These are phyloP conservation scores for Tetranychus urticae DNA, from an alignment of 1,140 invertebrate species.

Conservation along the genomic window DNA sequence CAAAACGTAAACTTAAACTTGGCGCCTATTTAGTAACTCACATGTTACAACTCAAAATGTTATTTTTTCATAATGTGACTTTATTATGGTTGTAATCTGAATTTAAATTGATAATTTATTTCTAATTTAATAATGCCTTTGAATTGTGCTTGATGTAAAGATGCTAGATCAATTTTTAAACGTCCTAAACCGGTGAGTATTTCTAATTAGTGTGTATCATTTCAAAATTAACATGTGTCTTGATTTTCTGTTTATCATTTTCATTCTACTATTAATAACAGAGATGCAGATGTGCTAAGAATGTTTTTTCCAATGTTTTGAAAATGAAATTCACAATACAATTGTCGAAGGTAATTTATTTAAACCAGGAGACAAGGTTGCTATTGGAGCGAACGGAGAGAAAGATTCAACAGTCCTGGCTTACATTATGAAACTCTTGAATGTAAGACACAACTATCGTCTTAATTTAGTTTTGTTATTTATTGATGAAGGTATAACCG, in stretches of 20 bases:
- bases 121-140: slow-evolving; percentile 2
- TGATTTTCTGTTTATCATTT: no score
- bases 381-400: slow-evolving; percentile 87
- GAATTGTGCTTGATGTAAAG: slow-evolving; percentile 11
- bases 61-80: no score
- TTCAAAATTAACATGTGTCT: not conserved
- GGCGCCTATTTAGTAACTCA: no score
- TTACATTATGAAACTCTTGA: slow-evolving; percentile 68
- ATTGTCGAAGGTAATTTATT: slow-evolving; percentile 67
- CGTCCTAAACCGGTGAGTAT: slow-evolving; percentile 16
- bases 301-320: slow-evolving; percentile 83
- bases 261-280: slow-evolving; percentile 20
- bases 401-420: slow-evolving; percentile 98
- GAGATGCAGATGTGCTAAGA: slow-evolving; percentile 75
- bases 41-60: no score
- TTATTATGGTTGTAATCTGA: not conserved
- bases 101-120: not conserved
- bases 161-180: slow-evolving; percentile 12
- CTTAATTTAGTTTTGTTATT: slow-evolving; percentile 75
- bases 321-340: slow-evolving; percentile 86
- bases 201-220: not conserved
- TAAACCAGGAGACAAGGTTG: slow-evolving; percentile 58
- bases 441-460: slow-evolving; percentile 73
- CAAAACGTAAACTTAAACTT: no score
- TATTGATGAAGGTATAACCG: slow-evolving; percentile 93